Evolutionary conservation across 2,113 vertebrate species (phyloP).

Genomic region (Halichoerus grypus): DNA sequence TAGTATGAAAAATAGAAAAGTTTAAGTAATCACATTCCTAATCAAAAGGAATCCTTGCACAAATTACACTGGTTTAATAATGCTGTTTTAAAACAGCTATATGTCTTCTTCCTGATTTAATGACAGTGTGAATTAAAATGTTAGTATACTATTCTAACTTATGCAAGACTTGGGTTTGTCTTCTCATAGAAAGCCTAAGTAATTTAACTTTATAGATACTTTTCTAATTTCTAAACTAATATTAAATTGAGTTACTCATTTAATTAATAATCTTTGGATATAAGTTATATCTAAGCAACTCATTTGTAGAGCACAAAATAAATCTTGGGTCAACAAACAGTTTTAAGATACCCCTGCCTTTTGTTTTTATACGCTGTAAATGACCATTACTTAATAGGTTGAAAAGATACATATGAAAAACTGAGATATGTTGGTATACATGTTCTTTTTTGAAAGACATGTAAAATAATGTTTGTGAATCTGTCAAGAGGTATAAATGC

Average conservation of each 20-base stretch:
- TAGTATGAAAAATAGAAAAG: not conserved
- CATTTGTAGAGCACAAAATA: not conserved
- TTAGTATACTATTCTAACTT: not conserved
- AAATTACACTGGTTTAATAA: not conserved
- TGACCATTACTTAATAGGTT: not conserved
- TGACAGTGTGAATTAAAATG: not conserved
- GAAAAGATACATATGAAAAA: not conserved
- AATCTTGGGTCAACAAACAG: not conserved
- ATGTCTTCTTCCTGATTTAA: not conserved
- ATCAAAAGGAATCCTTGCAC: not conserved
- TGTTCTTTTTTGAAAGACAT: not conserved
- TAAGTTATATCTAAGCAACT: not conserved
- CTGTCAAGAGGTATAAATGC: not conserved
- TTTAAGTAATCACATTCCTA: not conserved
- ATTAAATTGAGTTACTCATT: not conserved
- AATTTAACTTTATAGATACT: not conserved
- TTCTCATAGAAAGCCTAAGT: not conserved
- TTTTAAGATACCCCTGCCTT: not conserved
- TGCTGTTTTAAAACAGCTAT: not conserved
- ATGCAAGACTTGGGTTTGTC: not conserved
- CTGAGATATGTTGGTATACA: not conserved
- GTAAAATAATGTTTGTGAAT: not conserved
- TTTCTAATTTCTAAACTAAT: slow-evolving; percentile 12
- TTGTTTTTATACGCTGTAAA: not conserved
- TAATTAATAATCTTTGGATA: not conserved